phyloP scores from a whole-genome alignment of 2,113 vertebrate genomes.

The Ardeotis arabs region DNA sequence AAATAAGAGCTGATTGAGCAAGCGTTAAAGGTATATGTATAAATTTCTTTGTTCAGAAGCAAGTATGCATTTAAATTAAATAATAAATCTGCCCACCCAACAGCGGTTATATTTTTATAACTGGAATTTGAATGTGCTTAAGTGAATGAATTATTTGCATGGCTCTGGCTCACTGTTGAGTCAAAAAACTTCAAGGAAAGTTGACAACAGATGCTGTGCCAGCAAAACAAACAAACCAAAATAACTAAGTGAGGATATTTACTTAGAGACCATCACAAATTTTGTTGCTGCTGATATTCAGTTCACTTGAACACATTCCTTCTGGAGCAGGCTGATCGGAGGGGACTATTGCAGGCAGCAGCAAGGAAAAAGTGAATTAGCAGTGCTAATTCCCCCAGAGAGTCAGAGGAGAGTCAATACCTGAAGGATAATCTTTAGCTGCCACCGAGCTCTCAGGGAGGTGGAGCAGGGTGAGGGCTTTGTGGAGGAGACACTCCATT shows the following conservation, averaged over 20 bases:
- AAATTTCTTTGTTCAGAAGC: not conserved
- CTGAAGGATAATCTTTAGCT: not conserved
- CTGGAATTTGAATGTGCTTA: not conserved
- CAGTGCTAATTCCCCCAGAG: not conserved
- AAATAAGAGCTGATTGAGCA: not conserved
- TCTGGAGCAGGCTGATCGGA: not conserved
- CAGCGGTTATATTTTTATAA: slow-evolving; percentile 2
- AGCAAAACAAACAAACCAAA: not conserved
- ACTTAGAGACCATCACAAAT: not conserved
- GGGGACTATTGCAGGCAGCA: not conserved
- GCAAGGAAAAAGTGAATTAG: not conserved
- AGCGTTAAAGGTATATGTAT: not conserved
- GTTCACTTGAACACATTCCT: not conserved
- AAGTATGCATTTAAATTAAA: not conserved
- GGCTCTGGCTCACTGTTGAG: not conserved
- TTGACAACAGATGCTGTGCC: not conserved
- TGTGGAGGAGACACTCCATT: not conserved
- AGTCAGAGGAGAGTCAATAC: not conserved
- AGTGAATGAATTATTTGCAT: not conserved
- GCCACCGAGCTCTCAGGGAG: not conserved
- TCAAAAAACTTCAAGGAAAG: not conserved
- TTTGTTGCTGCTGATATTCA: not conserved
- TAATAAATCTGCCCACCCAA: not conserved
- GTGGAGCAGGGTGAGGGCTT: not conserved
- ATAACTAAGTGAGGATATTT: not conserved